Evolutionary conservation across 2,113 vertebrate genomes (phyloP).

Genomic region (human): GRCh38 chr12:103533001-103533500

Average conservation of each 20-base stretch:
- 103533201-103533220: conserved; percentile 20
- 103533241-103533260: conserved; percentile 5
- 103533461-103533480: neutral
- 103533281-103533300: neutral
- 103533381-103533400: neutral
- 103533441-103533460: neutral
- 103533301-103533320: neutral
- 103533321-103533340: neutral
- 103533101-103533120: conserved; percentile 50
- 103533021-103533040: neutral
- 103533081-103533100: conserved; percentile 47
- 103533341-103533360: neutral
- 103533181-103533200: neutral
- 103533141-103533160: conserved; percentile 8
- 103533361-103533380: neutral
- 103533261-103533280: neutral
- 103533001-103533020: neutral
- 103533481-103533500: neutral
- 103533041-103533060: neutral
- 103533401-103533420: neutral
- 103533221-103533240: conserved; percentile 19
- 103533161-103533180: conserved; percentile 33
- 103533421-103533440: neutral
- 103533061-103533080: neutral
- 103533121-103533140: conserved; percentile 14